Evolutionary conservation across 2,888 invertebrate genomes (phyloP).

Genomic region (Caenorhabditis parvicauda): DNA sequence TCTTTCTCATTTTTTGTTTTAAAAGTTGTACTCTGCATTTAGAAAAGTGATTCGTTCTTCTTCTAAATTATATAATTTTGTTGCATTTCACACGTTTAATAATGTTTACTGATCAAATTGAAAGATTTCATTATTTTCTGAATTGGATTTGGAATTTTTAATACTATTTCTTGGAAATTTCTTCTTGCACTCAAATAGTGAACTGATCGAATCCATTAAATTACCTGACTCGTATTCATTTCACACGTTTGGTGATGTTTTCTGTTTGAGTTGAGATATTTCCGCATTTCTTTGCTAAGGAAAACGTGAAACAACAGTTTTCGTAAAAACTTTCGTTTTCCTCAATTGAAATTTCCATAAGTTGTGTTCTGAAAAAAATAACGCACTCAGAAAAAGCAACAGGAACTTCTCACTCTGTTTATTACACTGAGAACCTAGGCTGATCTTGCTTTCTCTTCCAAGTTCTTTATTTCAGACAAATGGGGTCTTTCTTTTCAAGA

Average conservation of each 20-base stretch:
- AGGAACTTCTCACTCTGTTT: conserved; percentile 4
- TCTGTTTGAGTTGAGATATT: no score
- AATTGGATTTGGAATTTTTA: no score
- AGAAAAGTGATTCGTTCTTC: no score
- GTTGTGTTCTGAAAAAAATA: conserved; percentile 3
- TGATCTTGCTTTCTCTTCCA: background rate
- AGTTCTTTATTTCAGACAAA: conserved; percentile 8
- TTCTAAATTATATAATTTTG: no score
- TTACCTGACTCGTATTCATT: no score
- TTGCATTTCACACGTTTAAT: no score
- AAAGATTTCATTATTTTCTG: background rate
- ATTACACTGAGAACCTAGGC: background rate
- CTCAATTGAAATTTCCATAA: background rate
- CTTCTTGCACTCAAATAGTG: no score
- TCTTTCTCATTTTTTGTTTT: no score
- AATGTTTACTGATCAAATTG: background rate
- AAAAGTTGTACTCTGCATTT: no score
- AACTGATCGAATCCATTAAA: background rate
- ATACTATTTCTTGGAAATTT: no score
- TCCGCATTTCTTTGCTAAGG: background rate
- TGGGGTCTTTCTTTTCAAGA: conserved; percentile 21
- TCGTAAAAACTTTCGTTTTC: background rate
- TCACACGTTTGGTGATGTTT: no score
- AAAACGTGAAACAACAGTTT: background rate
- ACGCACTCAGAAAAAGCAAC: conserved; percentile 8